Base-by-base conservation (phyloP, 1,140 invertebrate species). In the Holcopasites calliopsidis region DNA sequence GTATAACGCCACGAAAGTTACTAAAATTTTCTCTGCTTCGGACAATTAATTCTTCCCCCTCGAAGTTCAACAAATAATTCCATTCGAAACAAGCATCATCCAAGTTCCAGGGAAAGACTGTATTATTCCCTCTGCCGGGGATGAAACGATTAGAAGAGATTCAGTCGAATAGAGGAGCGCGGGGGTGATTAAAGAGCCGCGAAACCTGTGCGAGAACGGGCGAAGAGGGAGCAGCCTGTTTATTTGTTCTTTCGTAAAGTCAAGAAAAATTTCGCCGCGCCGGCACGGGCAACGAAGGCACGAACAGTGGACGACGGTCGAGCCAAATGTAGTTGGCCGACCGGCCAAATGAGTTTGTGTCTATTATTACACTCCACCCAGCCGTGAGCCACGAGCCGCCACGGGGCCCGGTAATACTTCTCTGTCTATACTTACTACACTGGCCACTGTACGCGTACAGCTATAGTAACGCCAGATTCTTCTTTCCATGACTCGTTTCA, bases 291-390 rank as follows among this genome's bases (percentile, higher is more conserved):
- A 76, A 61, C 76, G 68, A 50, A 70, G 57, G 50, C 58, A 66
- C 62, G 83, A 86, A 86, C 82, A 86, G 87, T 87, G 79, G 85
- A 88, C 82, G 80, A 78, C 75, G 83, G 77, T 69, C 88, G 84
- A 84, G 88, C 88, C 88, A 89, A 88, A 88, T 88, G 87, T 88
- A 88, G 88, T 89, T 89, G 88, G 88, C 88, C 83, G 82, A 79
- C 74, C 80, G 66, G 86, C 88, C 88, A 89, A 89, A 89, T 89
- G 86, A 89, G 85, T 89, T 89, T 88, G 88, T 82, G 84, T 88
- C 88, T 89, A 89, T 89, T 89, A 89, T 89, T 89, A 88, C 80
- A 86, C 88, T 87, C 85, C 86, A 86, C 85, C 84, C 86, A 87
- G 84, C 83, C 84, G 83, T 80, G 73, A 85, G 79, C 77, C 82